Base-by-base conservation (phyloP, 2,888 invertebrate genomes). In the Cremastobaeus sp. region DNA sequence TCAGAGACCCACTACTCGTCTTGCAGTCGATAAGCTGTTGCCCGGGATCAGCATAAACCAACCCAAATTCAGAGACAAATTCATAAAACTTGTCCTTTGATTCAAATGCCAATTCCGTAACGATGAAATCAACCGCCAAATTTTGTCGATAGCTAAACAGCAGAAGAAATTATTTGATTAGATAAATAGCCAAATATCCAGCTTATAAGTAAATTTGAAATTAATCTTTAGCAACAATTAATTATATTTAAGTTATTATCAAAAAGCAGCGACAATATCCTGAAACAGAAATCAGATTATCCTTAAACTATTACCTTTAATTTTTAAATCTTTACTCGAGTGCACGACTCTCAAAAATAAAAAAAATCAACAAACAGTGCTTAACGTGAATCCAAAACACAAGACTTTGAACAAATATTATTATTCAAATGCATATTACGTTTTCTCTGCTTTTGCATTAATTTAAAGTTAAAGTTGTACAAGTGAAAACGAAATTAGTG, bases 71-170 rank as follows among this genome's bases (percentile, higher is more conserved):
- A 88, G 91, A 91, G 88, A 98, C 91, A 92, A 97, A 98, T 88
- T 95, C 94, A 89, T 93, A 89, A 89, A 95, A 95, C 89, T 95
- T 94, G 88, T 93, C 93, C 87, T 89, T 90, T 82, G 93, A 92
- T 85, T 93, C 92, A 91, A 97, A 97, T 87, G 94, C 96, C 92
- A 98, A 91, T 90, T 95, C 94, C 89, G 93, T 92, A 88, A 92
- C 90, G 90, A 98, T 91, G 92, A 93, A 95, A 88, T 93, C 92
- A 90, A 96, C 92, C 84, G 94, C 93, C 90, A 98, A 92, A 89
- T 91, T 92, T 90, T 96, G 97, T 86, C 97, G 97, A 92, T 96
- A 97, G 92, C 97, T 97, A 94, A 88, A 92, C 90, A 88, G 82
- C 76, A 86, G 83, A 88, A 87, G 84, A 87, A 86, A 86, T 81